phyloP scores from a whole-genome alignment of 2,888 invertebrate genomes.

The Gibbula magus region DNA sequence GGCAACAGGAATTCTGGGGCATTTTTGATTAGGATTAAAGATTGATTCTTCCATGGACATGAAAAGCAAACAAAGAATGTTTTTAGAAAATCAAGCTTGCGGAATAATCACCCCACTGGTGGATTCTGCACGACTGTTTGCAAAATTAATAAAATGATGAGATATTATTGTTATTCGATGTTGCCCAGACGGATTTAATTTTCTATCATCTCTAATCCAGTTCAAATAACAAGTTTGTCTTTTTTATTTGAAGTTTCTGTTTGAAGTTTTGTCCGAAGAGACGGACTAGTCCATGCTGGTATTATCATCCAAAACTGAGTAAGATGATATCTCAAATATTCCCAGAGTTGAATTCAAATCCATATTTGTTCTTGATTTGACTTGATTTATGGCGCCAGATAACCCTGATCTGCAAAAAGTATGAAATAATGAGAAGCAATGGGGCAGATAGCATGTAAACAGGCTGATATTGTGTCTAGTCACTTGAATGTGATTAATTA shows the following conservation, averaged over 20 bases:
- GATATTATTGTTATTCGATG: constrained; percentile 12
- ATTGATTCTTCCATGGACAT: background rate
- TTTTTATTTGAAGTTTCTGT: constrained; percentile 1
- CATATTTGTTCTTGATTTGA: constrained; percentile 12
- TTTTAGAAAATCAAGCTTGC: background rate
- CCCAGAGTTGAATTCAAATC: constrained; percentile 1
- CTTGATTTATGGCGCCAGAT: constrained; percentile 10
- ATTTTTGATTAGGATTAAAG: constrained; percentile 13
- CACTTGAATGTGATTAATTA: background rate
- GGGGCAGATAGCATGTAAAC: background rate
- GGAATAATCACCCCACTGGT: background rate
- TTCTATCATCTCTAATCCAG: background rate
- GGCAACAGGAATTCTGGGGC: background rate
- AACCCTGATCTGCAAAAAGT: constrained; percentile 1
- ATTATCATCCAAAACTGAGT: background rate
- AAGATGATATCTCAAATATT: background rate
- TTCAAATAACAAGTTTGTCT: background rate
- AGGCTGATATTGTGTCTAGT: background rate
- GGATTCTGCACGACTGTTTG: constrained; percentile 7
- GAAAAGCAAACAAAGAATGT: constrained; percentile 20
- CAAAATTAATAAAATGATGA: constrained; percentile 12
- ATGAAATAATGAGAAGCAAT: background rate
- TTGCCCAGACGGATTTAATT: background rate
- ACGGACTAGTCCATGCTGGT: background rate
- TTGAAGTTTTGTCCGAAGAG: background rate